phyloP scores from a whole-genome alignment of 1,140 invertebrate species.

The Drosophila seguyi region DNA sequence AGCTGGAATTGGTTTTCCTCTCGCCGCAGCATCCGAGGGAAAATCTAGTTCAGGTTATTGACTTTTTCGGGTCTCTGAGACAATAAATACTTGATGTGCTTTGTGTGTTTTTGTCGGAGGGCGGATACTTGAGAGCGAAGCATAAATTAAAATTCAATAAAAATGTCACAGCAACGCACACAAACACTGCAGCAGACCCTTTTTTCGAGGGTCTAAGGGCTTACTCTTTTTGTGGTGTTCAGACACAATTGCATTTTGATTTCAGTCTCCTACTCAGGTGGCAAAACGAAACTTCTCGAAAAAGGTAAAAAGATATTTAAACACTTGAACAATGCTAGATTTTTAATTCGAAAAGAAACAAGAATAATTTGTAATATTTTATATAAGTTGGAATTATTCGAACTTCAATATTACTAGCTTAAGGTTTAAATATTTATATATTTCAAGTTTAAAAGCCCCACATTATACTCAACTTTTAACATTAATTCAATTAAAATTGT shows the following conservation, averaged over 20 bases:
- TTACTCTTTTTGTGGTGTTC: constrained; percentile 13
- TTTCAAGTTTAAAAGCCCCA: background rate
- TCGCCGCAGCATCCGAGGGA: constrained; percentile 33
- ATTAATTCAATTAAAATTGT: background rate
- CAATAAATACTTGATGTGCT: constrained; percentile 46
- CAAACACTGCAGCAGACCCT: constrained; percentile 29
- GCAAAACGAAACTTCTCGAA: constrained; percentile 2
- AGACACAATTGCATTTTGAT: constrained; percentile 53
- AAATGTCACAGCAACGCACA: constrained; percentile 71
- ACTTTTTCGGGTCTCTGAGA: constrained; percentile 50
- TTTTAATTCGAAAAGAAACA: no score
- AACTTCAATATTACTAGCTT: no score
- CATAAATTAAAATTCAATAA: constrained; percentile 83
- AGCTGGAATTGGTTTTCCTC: constrained; percentile 68
- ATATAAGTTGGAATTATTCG: no score
- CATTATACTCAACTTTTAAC: background rate
- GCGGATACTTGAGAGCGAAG: constrained; percentile 45
- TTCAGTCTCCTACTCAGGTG: constrained; percentile 21
- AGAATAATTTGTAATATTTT: no score
- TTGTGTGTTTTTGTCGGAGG: constrained; percentile 34
- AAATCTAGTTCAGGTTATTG: constrained; percentile 71
- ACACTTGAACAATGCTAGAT: background rate
- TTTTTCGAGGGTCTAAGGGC: constrained; percentile 20
- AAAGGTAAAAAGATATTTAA: background rate
- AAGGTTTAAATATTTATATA: background rate